phyloP scores from a whole-genome alignment of 1,140 invertebrate genomes.

The Aporrectodea caliginosa region DNA sequence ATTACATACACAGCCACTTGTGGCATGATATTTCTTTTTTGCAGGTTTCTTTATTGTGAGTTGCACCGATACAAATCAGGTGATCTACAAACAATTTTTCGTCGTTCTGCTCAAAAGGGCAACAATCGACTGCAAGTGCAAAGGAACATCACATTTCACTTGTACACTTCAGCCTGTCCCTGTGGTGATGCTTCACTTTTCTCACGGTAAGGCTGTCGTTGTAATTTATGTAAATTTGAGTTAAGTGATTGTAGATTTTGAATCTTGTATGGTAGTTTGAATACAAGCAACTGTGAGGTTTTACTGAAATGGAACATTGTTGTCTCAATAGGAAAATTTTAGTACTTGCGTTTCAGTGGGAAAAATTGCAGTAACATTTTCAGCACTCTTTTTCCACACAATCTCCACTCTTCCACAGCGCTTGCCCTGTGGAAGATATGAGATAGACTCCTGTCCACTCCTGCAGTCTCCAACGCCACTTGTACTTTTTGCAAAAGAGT shows the following conservation, averaged over 20 bases:
- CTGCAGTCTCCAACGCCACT: no score
- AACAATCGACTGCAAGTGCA: conserved; percentile 33
- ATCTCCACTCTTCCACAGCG: no score
- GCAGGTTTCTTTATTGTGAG: neutral
- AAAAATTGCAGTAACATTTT: neutral
- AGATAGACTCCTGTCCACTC: no score
- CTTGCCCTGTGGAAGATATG: no score
- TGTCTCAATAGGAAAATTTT: neutral
- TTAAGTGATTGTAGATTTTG: neutral
- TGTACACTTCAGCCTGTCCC: conserved; percentile 43
- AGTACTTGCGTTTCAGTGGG: neutral
- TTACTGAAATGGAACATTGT: neutral
- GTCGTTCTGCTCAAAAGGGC: neutral
- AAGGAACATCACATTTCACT: conserved; percentile 40
- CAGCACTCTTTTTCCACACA: neutral
- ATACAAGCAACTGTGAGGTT: neutral
- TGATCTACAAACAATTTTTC: conserved; percentile 1
- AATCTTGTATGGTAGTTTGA: neutral
- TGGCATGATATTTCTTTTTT: neutral
- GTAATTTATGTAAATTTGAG: neutral
- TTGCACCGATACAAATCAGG: neutral
- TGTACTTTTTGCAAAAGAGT: no score
- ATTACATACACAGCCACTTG: neutral
- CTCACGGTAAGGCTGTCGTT: no score
- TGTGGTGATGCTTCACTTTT: conserved; percentile 44